Conservation (phyloP, 2,797 vertebrate species). For the Onychomys arenicola region DNA sequence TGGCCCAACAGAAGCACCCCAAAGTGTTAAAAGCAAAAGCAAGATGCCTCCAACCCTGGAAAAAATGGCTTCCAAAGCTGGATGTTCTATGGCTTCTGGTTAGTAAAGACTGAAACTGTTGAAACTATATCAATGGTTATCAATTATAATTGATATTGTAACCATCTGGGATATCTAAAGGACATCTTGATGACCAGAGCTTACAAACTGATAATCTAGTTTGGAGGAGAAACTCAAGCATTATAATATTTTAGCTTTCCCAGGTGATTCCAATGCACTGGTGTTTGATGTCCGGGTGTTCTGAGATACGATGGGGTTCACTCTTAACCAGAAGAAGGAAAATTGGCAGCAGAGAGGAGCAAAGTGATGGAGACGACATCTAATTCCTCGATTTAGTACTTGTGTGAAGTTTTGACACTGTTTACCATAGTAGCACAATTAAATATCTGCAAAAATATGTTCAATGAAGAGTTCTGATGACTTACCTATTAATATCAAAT, state of each 20-base stretch:
- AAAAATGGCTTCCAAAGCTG: not conserved
- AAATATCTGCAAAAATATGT: conserved; percentile 28
- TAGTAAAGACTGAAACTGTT: not conserved
- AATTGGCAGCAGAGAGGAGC: not conserved
- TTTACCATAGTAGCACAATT: not conserved
- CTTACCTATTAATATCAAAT: conserved; percentile 11
- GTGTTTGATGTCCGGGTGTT: not conserved
- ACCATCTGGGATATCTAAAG: not conserved
- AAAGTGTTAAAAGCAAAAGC: not conserved
- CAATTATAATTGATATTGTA: not conserved
- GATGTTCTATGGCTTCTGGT: not conserved
- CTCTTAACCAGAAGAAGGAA: not conserved
- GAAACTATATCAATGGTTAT: conserved; percentile 1
- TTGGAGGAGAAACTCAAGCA: not conserved
- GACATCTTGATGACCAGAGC: not conserved
- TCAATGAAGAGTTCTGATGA: conserved; percentile 13
- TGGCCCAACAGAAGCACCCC: not conserved
- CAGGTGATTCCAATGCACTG: not conserved
- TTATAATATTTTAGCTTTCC: not conserved
- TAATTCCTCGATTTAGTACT: not conserved
- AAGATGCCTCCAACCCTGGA: not conserved
- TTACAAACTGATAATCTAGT: conserved; percentile 15
- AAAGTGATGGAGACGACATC: not conserved
- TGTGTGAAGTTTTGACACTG: not conserved
- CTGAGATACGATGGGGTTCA: not conserved